These are phyloP conservation scores for Xanthia icteritia DNA, from an alignment of 2,888 invertebrate species.

Conservation along the genomic window DNA sequence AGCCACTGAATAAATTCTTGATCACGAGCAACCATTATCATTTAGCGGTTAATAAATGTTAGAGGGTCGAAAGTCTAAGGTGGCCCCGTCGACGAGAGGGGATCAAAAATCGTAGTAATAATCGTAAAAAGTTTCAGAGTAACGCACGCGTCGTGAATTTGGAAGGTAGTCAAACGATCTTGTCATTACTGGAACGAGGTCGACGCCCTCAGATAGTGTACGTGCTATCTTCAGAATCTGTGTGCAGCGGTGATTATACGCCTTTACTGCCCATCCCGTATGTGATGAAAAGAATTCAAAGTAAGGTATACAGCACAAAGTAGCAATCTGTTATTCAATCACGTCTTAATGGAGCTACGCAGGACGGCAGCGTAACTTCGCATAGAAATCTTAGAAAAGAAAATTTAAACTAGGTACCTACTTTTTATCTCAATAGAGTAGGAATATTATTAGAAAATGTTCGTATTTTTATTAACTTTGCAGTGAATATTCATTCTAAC, in stretches of 20 bases:
- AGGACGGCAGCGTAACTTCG: conserved; percentile 43
- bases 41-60: conserved; percentile 87
- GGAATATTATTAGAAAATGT: conserved; percentile 29
- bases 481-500: neutral
- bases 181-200: conserved; percentile 79
- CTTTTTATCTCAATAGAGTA: conserved; percentile 28
- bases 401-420: conserved; percentile 42
- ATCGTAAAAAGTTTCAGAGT: conserved; percentile 88
- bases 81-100: conserved; percentile 78
- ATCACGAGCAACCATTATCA: conserved; percentile 84
- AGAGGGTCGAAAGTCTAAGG: conserved; percentile 81
- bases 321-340: conserved; percentile 66
- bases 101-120: conserved; percentile 87
- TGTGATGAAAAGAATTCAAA: conserved; percentile 62
- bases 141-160: conserved; percentile 85
- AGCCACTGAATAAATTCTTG: conserved; percentile 79
- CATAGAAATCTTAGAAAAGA: conserved; percentile 42
- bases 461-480: conserved; percentile 39
- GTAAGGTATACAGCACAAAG: conserved; percentile 54
- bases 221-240: conserved; percentile 72
- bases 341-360: conserved; percentile 61
- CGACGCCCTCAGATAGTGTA: conserved; percentile 70
- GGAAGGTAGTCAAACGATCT: conserved; percentile 81
- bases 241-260: conserved; percentile 60
- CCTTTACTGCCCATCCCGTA: conserved; percentile 56